Percentiles rank a stretch among this genome's conserved stretches.
phyloP scores from a whole-genome alignment of 92 coral and sea anemone species.

The Parazoanthus darwini region DNA sequence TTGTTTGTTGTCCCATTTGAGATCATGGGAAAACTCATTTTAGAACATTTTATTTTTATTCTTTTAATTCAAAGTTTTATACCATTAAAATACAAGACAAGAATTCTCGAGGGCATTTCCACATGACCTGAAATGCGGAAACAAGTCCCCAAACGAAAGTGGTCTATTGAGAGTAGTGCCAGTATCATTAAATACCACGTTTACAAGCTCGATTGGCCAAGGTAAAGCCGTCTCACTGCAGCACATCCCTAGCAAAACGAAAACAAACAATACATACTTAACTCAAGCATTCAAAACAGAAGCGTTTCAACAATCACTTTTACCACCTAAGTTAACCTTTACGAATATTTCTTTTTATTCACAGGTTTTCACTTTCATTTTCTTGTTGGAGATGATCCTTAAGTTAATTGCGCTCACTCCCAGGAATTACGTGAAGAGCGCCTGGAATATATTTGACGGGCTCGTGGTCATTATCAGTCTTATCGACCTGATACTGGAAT shows the following conservation, averaged over 20 bases:
- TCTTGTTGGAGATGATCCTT: conserved; percentile 86
- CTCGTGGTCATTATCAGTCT: conserved; percentile 82
- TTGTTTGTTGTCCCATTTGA: no score
- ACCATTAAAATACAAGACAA: no score
- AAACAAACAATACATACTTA: neutral
- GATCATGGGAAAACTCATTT: no score
- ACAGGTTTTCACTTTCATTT: conserved; percentile 80
- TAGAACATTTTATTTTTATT: no score
- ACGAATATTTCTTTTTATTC: neutral
- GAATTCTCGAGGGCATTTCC: no score
- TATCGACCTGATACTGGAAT: conserved; percentile 73
- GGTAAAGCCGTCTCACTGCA: no score
- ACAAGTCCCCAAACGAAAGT: no score
- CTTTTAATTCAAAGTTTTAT: no score
- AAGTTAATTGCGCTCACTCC: conserved; percentile 79
- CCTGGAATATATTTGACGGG: conserved; percentile 90
- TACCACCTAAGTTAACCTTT: neutral
- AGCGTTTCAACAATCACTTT: neutral
- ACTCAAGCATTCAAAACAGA: neutral
- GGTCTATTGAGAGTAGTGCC: no score
- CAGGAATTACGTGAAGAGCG: conserved; percentile 60
- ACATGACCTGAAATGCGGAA: no score
- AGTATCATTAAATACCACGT: no score
- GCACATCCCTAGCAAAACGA: neutral
- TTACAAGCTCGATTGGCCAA: no score